Evolutionary conservation across 2,888 invertebrate genomes (phyloP).

Genomic region (Penaeus monodon): DNA sequence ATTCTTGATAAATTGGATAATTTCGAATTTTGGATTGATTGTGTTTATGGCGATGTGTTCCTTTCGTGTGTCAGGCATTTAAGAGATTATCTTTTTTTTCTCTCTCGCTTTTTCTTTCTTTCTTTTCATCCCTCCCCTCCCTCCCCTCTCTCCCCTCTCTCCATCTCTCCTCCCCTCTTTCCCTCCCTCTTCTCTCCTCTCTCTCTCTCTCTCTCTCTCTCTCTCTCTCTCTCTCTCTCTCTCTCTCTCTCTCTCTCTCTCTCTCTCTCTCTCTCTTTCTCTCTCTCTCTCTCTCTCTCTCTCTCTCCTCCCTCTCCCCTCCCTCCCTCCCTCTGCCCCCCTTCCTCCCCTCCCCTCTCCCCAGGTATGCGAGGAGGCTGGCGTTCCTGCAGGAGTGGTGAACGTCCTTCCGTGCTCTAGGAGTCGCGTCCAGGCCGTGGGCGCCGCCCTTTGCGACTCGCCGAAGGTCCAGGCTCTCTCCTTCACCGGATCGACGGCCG

Average conservation of each 20-base stretch:
- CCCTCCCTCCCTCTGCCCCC: background rate
- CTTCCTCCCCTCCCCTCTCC: background rate
- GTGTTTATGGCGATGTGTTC: no score
- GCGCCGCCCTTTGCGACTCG: conserved; percentile 72
- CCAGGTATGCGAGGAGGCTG: conserved; percentile 58
- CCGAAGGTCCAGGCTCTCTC: conserved; percentile 72
- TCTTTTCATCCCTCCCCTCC: background rate
- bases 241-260: no score
- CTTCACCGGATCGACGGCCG: conserved; percentile 72
- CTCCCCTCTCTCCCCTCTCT: background rate
- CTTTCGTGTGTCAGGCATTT: no score
- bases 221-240: no score
- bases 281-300: background rate
- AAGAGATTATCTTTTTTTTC: background rate
- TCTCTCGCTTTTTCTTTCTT: background rate
- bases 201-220: no score
- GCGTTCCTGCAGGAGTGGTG: conserved; percentile 72
- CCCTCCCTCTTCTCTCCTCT: no score
- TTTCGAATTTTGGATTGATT: no score
- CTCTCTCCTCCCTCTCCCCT: background rate
- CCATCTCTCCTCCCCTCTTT: no score
- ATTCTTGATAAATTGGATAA: no score
- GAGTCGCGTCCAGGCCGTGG: conserved; percentile 70
- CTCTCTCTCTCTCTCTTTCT: no score
- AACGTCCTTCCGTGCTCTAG: conserved; percentile 73